Evolutionary conservation across 1,140 invertebrate species (phyloP).

Genomic region (Leptopilina clavipes): DNA sequence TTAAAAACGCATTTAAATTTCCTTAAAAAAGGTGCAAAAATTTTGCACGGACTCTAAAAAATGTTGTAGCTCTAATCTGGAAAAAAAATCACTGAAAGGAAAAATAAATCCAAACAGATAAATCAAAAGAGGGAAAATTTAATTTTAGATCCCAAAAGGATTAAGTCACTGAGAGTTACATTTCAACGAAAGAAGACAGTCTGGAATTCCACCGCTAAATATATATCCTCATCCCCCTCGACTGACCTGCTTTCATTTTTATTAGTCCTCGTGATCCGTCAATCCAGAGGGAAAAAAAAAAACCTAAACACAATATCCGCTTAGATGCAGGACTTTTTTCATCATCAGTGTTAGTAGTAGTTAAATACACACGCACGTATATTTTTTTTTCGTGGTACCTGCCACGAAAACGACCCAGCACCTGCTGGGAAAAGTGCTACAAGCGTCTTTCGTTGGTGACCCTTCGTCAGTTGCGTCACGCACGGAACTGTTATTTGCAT

Average conservation of each 20-base stretch:
- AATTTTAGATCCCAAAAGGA: constrained; percentile 37
- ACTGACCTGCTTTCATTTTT: constrained; percentile 55
- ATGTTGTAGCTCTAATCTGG: no score
- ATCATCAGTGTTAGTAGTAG: constrained; percentile 16
- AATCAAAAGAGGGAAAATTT: not conserved
- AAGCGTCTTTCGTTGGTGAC: constrained; percentile 47
- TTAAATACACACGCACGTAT: not conserved
- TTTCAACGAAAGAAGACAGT: constrained; percentile 39
- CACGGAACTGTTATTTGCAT: constrained; percentile 68
- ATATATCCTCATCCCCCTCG: constrained; percentile 38
- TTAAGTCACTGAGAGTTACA: constrained; percentile 45
- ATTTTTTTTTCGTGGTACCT: constrained; percentile 39
- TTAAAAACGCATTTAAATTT: no score
- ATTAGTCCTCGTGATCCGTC: constrained; percentile 52
- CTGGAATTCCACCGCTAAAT: constrained; percentile 28
- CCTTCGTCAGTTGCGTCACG: constrained; percentile 55
- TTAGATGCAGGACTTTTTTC: constrained; percentile 40
- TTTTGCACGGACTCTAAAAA: no score
- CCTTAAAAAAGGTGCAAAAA: no score
- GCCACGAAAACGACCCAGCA: constrained; percentile 59
- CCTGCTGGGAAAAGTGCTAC: constrained; percentile 70
- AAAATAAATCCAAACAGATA: not conserved
- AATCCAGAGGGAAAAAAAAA: constrained; percentile 34
- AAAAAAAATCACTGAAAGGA: not conserved
- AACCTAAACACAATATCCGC: constrained; percentile 32